Conservation (phyloP, 2,888 invertebrate genomes). For the Drosophila vallismaia region DNA sequence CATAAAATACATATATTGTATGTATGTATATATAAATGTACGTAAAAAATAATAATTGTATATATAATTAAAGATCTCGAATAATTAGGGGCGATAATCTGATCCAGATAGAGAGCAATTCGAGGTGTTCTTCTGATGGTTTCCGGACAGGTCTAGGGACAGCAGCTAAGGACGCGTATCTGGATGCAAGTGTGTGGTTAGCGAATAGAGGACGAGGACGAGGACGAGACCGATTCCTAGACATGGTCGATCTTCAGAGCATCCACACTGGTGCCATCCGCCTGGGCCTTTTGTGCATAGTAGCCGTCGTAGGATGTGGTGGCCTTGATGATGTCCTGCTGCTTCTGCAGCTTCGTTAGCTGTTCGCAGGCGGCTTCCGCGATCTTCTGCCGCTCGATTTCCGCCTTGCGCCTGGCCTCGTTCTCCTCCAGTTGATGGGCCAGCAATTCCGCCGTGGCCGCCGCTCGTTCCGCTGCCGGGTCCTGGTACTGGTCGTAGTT, state of each 20-base stretch:
- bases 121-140: conserved; percentile 24
- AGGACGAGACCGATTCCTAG: conserved; percentile 28
- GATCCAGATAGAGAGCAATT: conserved; percentile 40
- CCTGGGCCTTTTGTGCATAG: conserved; percentile 70
- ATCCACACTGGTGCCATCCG: conserved; percentile 66
- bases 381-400: conserved; percentile 75
- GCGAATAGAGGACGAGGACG: not conserved
- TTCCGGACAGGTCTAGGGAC: conserved; percentile 18
- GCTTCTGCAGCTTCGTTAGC: conserved; percentile 68
- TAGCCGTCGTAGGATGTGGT: conserved; percentile 74
- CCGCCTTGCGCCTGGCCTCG: conserved; percentile 76
- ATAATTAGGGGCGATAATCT: conserved; percentile 29
- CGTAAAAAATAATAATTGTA: conserved; percentile 33
- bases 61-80: conserved; percentile 32
- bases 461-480: conserved; percentile 70
- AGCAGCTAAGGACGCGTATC: conserved; percentile 19
- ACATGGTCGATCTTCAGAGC: conserved; percentile 73
- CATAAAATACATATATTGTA: conserved; percentile 52
- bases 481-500: conserved; percentile 74
- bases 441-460: conserved; percentile 79
- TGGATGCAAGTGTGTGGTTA: conserved; percentile 22
- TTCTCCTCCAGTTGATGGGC: conserved; percentile 80
- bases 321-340: conserved; percentile 73
- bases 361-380: conserved; percentile 80
- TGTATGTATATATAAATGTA: conserved; percentile 43